Evolutionary conservation across 1,140 invertebrate genomes (phyloP).

Genomic region (Drosophila takahashii): DNA sequence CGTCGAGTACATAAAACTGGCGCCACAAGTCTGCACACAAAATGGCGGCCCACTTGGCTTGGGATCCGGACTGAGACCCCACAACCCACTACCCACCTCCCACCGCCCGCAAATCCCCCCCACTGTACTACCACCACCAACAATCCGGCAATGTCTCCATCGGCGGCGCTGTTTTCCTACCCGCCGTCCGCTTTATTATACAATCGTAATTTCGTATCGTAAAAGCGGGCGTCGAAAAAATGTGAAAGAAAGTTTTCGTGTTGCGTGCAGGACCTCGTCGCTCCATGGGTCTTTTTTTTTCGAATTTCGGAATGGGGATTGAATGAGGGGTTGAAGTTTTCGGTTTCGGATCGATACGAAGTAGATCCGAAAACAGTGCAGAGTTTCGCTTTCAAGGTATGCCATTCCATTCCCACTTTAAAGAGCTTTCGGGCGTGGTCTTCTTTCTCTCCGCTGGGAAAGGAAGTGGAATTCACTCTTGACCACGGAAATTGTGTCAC

Average conservation of each 20-base stretch:
- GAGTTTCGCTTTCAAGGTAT: slow-evolving; percentile 52
- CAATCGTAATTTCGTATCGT: slow-evolving; percentile 82
- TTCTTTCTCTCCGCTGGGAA: neutral
- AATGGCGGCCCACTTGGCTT: slow-evolving; percentile 76
- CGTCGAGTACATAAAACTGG: slow-evolving; percentile 80
- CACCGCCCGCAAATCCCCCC: neutral
- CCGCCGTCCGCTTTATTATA: slow-evolving; percentile 68
- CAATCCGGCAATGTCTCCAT: slow-evolving; percentile 45
- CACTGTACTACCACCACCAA: neutral
- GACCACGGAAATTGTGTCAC: slow-evolving; percentile 61
- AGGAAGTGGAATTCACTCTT: neutral
- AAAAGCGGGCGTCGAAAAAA: slow-evolving; percentile 77
- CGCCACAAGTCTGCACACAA: slow-evolving; percentile 79
- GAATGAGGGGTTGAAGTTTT: slow-evolving; percentile 2
- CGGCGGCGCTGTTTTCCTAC: slow-evolving; percentile 17
- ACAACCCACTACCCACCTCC: too few relatives aligned
- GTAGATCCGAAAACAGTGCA: slow-evolving; percentile 35
- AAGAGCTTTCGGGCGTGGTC: slow-evolving; percentile 34
- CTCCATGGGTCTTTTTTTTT: slow-evolving; percentile 16
- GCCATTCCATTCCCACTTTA: neutral
- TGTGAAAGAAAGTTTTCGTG: slow-evolving; percentile 80
- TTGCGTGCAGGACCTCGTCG: slow-evolving; percentile 72
- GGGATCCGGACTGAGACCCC: neutral
- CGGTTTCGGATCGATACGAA: slow-evolving; percentile 33
- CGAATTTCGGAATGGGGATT: neutral